phyloP scores from a whole-genome alignment of 2,113 vertebrate genomes.

The Apistogramma diplotaenia region DNA sequence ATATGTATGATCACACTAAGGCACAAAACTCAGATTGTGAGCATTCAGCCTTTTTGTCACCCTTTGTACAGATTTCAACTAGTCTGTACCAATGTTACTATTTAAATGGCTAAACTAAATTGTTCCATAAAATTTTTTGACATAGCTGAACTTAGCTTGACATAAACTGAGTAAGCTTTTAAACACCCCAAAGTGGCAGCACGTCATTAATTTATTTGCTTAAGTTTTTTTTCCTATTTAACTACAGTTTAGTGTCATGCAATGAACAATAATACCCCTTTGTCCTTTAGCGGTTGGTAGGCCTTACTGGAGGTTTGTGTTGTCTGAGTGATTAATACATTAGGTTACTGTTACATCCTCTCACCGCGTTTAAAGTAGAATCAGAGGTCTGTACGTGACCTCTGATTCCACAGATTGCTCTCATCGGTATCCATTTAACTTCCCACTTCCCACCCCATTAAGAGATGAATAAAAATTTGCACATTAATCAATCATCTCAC shows the following conservation, averaged over 20 bases:
- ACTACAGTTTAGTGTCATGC: neutral
- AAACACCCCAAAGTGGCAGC: neutral
- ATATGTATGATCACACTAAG: neutral
- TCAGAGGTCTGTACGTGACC: slow-evolving; percentile 20
- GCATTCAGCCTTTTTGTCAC: neutral
- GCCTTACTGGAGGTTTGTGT: neutral
- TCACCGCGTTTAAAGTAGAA: slow-evolving; percentile 43
- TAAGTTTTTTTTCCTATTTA: neutral
- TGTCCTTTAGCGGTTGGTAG: neutral
- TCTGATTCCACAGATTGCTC: slow-evolving; percentile 35
- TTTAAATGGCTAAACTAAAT: neutral
- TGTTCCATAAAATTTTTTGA: neutral
- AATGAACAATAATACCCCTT: neutral
- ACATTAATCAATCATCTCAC: slow-evolving; percentile 66
- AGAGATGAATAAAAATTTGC: slow-evolving; percentile 66
- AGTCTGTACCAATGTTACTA: neutral
- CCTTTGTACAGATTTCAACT: neutral
- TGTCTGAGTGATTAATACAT: neutral
- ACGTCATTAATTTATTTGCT: neutral
- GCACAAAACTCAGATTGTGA: neutral
- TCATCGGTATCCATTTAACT: slow-evolving; percentile 54
- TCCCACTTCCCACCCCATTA: slow-evolving; percentile 60
- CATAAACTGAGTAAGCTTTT: neutral
- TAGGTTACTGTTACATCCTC: neutral
- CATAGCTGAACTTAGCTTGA: too few relatives aligned